Evolutionary conservation across 2,113 vertebrate genomes (phyloP).

Genomic region (Brevimyrus niger): DNA sequence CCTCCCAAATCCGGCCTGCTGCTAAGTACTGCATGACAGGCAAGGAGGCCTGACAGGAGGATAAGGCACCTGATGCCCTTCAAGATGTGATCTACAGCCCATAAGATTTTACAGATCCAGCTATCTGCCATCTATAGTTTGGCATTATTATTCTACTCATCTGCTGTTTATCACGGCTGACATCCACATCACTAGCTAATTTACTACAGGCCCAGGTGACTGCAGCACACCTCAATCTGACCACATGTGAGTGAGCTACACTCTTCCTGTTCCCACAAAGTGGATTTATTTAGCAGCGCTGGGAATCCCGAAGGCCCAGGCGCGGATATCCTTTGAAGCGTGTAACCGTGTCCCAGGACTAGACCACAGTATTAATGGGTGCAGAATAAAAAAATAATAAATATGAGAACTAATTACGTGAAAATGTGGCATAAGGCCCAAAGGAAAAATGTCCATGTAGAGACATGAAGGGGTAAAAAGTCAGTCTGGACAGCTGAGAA

Average conservation of each 20-base stretch:
- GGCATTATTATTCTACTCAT: neutral
- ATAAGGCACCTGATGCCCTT: neutral
- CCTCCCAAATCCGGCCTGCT: neutral
- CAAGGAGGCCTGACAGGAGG: neutral
- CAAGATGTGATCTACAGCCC: neutral
- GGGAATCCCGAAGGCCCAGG: neutral
- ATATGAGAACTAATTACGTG: neutral
- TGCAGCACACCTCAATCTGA: neutral
- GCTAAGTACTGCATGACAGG: neutral
- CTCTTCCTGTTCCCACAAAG: neutral
- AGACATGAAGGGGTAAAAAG: neutral
- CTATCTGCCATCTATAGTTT: neutral
- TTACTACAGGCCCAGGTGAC: neutral
- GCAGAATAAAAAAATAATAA: conserved; percentile 2
- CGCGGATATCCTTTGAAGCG: neutral
- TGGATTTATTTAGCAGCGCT: neutral
- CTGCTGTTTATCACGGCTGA: neutral
- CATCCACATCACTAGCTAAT: neutral
- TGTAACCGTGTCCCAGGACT: neutral
- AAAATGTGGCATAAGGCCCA: neutral
- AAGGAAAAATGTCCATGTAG: neutral
- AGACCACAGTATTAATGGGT: neutral
- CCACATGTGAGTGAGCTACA: neutral
- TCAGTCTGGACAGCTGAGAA: neutral
- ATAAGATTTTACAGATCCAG: neutral